phyloP scores from a whole-genome alignment of 2,797 vertebrate genomes.

The Danio choprae region DNA sequence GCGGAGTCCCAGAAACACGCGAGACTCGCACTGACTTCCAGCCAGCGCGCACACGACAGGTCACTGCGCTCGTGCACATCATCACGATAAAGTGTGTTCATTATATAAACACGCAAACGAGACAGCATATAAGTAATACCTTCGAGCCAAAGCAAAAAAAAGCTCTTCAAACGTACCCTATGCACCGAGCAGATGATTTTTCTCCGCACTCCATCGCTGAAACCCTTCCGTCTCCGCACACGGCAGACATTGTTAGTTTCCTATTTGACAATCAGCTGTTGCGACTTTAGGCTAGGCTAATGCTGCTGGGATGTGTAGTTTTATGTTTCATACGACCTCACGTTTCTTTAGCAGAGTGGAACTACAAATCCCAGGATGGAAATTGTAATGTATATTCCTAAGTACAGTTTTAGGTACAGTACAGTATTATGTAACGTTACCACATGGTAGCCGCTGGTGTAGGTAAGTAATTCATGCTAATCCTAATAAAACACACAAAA shows the following conservation, averaged over 20 bases:
- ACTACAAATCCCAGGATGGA: constrained; percentile 72
- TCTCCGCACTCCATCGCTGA: constrained; percentile 78
- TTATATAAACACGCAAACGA: too few species aligned
- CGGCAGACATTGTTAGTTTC: constrained; percentile 69
- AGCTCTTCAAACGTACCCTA: constrained; percentile 66
- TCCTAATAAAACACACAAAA: not conserved
- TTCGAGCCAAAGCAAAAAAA: not conserved
- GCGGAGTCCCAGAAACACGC: not conserved
- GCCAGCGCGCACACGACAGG: constrained; percentile 38
- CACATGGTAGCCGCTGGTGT: not conserved
- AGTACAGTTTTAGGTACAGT: not conserved
- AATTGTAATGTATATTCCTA: not conserved
- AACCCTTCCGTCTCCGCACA: constrained; percentile 69
- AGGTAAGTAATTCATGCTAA: not conserved
- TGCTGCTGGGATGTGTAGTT: constrained; percentile 71
- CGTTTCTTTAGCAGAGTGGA: accelerated
- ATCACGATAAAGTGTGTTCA: not conserved
- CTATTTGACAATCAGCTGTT: constrained; percentile 76
- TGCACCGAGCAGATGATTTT: constrained; percentile 66
- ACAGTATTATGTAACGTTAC: too few species aligned
- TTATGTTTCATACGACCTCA: accelerated
- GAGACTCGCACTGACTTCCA: not conserved
- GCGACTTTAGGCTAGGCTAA: not conserved
- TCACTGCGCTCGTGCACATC: constrained; percentile 9
- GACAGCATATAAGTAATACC: not conserved